Evolutionary conservation across 1,140 invertebrate species (phyloP), one percentile per base, ranked within the genome.

Genomic region (Melitaea cinxia): DNA sequence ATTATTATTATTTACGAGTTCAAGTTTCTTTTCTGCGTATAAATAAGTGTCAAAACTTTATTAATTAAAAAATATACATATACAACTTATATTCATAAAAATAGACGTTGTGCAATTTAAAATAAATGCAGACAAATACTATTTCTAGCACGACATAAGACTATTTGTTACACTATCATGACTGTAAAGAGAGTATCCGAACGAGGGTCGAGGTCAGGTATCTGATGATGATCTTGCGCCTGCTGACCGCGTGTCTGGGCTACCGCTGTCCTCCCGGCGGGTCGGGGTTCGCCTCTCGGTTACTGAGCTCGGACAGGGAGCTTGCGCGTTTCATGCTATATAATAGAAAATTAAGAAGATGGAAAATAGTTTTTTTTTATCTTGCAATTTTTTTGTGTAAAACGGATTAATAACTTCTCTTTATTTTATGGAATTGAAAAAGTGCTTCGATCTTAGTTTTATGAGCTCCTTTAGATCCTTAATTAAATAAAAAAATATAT

Each of bases 291-390:
- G 72, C 68, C 17, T 70, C 52, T 42, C 63, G 65, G 62, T 78
- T 91, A 91, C 84, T 91, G 88, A 91, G 89, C 89, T 82, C 89
- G 84, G 85, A 91, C 82, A 91, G 88, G 82, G 89, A 91, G 83
- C 85, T 91, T 91, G 91, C 91, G 91, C 89, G 91, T 74, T 91
- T 91, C 91, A 91, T 90, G 85, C 88, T 91, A n/a, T n/a, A n/a
- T n/a, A n/a, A n/a, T n/a, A n/a, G n/a, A n/a, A n/a, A n/a, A n/a
- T n/a, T n/a, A n/a, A n/a, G n/a, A n/a, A n/a, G n/a, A n/a, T n/a
- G n/a, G n/a, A n/a, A n/a, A n/a, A n/a, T n/a, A n/a, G n/a, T n/a
- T n/a, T n/a, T n/a, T n/a, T n/a, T n/a, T n/a, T n/a, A n/a, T n/a
- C n/a, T n/a, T n/a, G n/a, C n/a, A n/a, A n/a, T n/a, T n/a, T n/a